Evolutionary conservation across 1,140 invertebrate genomes (phyloP).

Genomic region (Drosophila guanche): DNA sequence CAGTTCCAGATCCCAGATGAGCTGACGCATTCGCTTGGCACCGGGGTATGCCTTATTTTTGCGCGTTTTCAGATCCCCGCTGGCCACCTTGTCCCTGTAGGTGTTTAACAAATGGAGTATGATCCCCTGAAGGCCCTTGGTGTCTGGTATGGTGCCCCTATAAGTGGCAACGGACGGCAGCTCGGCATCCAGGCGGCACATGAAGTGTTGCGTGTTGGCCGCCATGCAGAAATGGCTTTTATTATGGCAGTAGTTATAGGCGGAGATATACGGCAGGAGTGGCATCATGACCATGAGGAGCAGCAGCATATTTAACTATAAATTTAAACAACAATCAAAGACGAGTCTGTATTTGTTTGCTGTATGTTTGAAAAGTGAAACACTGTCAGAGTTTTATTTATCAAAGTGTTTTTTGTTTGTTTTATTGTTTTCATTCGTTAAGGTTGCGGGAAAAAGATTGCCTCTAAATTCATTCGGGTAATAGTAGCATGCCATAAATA

Average conservation of each 20-base stretch:
- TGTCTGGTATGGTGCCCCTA: conserved; percentile 33
- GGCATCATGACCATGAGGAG: background rate
- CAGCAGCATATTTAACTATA: background rate
- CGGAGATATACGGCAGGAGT: background rate
- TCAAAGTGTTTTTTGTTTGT: conserved; percentile 49
- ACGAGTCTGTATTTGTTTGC: background rate
- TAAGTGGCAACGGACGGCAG: conserved; percentile 15
- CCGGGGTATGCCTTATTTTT: conserved; percentile 15
- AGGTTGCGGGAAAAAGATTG: conserved; percentile 64
- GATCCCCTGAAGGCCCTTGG: background rate
- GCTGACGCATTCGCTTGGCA: conserved; percentile 58
- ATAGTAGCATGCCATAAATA: conserved; percentile 41
- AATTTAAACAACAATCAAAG: conserved; percentile 3
- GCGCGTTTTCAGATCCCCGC: conserved; percentile 11
- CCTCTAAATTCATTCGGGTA: conserved; percentile 63
- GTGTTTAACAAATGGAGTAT: conserved; percentile 12
- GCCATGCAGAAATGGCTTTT: conserved; percentile 21
- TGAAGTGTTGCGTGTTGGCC: conserved; percentile 30
- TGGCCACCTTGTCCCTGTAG: conserved; percentile 37
- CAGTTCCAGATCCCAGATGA: conserved; percentile 67
- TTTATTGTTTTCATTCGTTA: conserved; percentile 45
- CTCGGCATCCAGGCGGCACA: conserved; percentile 32
- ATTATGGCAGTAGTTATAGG: conserved; percentile 65
- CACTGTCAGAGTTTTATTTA: conserved; percentile 3
- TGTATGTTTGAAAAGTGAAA: conserved; percentile 26